Base-by-base conservation (phyloP, 2,888 invertebrate species). In the Limulus polyphemus region DNA sequence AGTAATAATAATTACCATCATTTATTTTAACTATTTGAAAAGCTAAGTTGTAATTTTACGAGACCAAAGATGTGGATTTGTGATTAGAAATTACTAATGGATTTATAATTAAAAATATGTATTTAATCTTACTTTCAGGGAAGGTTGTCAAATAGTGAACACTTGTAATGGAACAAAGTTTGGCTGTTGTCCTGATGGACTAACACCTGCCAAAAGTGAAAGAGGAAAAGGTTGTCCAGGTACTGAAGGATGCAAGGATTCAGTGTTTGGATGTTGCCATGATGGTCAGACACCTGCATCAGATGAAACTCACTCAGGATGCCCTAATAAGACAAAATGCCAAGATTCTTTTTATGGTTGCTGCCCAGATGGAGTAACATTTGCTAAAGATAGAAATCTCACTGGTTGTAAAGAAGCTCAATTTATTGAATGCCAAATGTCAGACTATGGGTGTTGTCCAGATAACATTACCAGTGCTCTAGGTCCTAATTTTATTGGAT, bases 341-440 rank as follows among this genome's bases (percentile, higher is more conserved):
- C 56, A 58, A 14, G 60, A 49, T 3, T 64, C 72, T 5, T 51
- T 59, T 47, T 72, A 78, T 71, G 93, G 93, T 9, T 94, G 93
- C 74, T 94, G 93, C 72, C 84, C 85, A 1, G 92, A 94, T 76
- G 92, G 91, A 11, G 74, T 79, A 49, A 70, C 68, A n/a, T 61
- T 68, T 5, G 72, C 72, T 17, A 59, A 62, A 57, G 72, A 72
- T 46, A 67, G 62, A n/a, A 58, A 70, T 14, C 57, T 64, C 47
- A 67, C 66, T 16, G 72, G 73, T 10, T 72, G 71, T 59, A 88
- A 89, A 0, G 78, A 84, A 10, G 91, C 94, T 0, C 81, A 82
- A 67, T 95, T 97, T 47, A 82, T 14, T 32, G 56, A 46, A 12
- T 71, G 48, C 77, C 72, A 71, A 79, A 79, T 46, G 48, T 62